phyloP scores from a whole-genome alignment of 2,113 vertebrate species.

The Carassius gibelio region DNA sequence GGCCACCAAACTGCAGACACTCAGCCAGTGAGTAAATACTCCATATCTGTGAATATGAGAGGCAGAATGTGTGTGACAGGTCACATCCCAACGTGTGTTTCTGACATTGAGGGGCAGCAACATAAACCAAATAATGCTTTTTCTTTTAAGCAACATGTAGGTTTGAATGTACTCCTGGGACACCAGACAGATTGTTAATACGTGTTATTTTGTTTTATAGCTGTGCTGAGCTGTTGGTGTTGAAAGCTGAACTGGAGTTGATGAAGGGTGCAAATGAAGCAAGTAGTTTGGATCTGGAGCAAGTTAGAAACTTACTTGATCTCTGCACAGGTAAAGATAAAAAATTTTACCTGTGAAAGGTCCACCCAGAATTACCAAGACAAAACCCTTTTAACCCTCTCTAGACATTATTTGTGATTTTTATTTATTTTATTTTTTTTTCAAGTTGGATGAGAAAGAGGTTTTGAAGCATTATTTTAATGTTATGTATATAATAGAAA shows the following conservation, averaged over 20 bases:
- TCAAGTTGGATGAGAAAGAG: neutral
- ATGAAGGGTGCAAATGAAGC: constrained; percentile 78
- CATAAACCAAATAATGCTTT: neutral
- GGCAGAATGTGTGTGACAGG: neutral
- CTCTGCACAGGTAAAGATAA: constrained; percentile 75
- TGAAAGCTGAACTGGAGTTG: constrained; percentile 87
- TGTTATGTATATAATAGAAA: too few relatives aligned
- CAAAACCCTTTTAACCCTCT: neutral
- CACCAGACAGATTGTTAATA: neutral
- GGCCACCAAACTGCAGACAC: constrained; percentile 82
- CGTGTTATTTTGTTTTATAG: constrained; percentile 63
- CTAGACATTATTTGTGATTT: neutral
- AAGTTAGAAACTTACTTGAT: constrained; percentile 83
- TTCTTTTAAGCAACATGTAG: neutral
- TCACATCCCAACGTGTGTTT: neutral
- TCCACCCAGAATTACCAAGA: neutral
- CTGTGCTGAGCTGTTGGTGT: constrained; percentile 84
- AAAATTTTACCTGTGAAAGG: neutral
- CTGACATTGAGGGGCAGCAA: neutral
- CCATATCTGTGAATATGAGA: neutral
- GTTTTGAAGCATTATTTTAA: neutral
- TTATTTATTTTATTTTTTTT: neutral
- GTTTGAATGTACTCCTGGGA: neutral
- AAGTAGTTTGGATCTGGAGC: constrained; percentile 79
- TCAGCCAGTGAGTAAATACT: constrained; percentile 77